Evolutionary conservation across 2,888 invertebrate species (phyloP).

Genomic region (Drosophila atroscutellata): DNA sequence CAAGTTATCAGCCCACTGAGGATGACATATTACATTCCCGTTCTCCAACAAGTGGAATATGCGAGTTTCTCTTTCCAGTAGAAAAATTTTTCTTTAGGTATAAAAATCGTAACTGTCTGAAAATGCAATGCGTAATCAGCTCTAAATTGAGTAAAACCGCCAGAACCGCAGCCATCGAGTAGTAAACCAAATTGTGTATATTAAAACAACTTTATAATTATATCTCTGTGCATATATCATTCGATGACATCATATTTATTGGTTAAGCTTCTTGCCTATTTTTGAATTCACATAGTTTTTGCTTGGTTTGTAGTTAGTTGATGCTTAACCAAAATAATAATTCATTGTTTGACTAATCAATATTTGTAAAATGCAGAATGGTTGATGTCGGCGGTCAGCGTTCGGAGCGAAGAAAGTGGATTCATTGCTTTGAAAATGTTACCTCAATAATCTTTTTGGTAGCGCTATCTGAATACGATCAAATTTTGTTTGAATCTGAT

Average conservation of each 20-base stretch:
- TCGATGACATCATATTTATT: slow-evolving; percentile 11
- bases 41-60: slow-evolving; percentile 99
- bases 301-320: neutral
- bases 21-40: slow-evolving; percentile 99
- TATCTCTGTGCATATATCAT: slow-evolving; percentile 29
- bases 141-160: slow-evolving; percentile 25
- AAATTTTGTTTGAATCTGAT: slow-evolving; percentile 99
- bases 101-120: slow-evolving; percentile 30
- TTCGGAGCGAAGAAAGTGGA: slow-evolving; percentile 99
- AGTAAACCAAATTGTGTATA: slow-evolving; percentile 21
- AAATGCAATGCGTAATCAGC: slow-evolving; percentile 21
- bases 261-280: slow-evolving; percentile 20
- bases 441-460: slow-evolving; percentile 99
- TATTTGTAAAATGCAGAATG: slow-evolving; percentile 90
- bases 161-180: slow-evolving; percentile 26
- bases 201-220: slow-evolving; percentile 10
- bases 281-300: slow-evolving; percentile 12
- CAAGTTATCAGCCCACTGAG: slow-evolving; percentile 97
- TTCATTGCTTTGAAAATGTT: slow-evolving; percentile 99
- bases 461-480: slow-evolving; percentile 99
- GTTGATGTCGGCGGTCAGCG: slow-evolving; percentile 99
- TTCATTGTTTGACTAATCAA: slow-evolving; percentile 8
- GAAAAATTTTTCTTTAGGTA: slow-evolving; percentile 99
- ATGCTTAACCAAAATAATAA: neutral
- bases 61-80: slow-evolving; percentile 99